Evolutionary conservation across 2,797 vertebrate species (phyloP), one percentile per base, ranked within the genome.

Genomic region (Hafferia zeledoni): DNA sequence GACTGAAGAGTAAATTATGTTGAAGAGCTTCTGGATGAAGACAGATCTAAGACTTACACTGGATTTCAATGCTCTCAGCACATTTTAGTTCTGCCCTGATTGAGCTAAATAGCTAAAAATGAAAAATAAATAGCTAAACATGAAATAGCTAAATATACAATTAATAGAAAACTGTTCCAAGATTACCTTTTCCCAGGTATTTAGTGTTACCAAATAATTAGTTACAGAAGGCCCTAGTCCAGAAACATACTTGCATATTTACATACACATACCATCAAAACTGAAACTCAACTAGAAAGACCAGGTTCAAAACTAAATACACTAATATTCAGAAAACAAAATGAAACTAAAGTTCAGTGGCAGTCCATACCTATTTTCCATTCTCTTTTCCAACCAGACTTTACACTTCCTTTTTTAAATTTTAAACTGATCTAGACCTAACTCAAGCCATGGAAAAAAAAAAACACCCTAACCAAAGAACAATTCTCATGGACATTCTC

Each of bases 241-340:
- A 19, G 41, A 91, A 93, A 52, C 16, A 71, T 23, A 64, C 5
- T 17, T 43, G 18, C 20, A 14, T 19, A 50, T 46, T 55, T 79
- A 23, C 0, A 4, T 2, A 53, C 18, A 61, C 1, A 2, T 27
- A 63, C 8, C 15, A 43, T 7, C 11, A 81, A 31, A 69, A 57
- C 0, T 44, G 15, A 50, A 20, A 85, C 49, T 59, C 52, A 74
- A 43, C 27, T 72, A 17, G 13, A 56, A 71, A 93, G 30, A 16
- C 5, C 22, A 63, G 10, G 9, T 3, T 68, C 24, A 92, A 92
- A 90, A 81, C 7, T 39, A 77, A 23, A 63, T 9, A 88, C 3
- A 22, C 5, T 65, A 44, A 56, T 24, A 68, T 37, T 64, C 44
- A 64, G 55, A 71, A 67, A 57, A 11, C 2, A 80, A 67, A 56